phyloP scores from a whole-genome alignment of 2,797 vertebrate genomes.

The Cichlasoma orientale region DNA sequence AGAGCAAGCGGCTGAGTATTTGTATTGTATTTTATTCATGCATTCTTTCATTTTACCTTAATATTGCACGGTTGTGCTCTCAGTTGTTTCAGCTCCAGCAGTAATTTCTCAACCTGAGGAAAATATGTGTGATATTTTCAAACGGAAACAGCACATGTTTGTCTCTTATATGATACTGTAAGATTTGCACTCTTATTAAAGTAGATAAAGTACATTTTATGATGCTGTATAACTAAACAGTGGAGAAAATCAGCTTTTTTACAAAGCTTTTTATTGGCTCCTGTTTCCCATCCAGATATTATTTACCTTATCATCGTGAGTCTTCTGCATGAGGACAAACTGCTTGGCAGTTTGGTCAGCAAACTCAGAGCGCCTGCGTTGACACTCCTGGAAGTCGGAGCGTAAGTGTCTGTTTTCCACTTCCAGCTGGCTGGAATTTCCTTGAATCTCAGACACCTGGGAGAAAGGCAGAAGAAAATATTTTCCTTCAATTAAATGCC shows the following conservation, averaged over 20 bases:
- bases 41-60: slow-evolving; percentile 33
- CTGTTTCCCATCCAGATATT: fast-evolving
- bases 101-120: slow-evolving; percentile 68
- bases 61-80: slow-evolving; percentile 55
- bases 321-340: slow-evolving; percentile 52
- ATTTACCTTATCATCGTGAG: slow-evolving; percentile 67
- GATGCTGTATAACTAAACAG: neutral
- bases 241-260: neutral
- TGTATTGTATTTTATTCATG: neutral
- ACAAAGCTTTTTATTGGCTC: neutral
- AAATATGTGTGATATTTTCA: neutral
- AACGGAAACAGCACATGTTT: neutral
- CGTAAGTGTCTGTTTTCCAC: slow-evolving; percentile 61
- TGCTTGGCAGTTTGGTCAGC: neutral
- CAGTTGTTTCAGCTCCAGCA: slow-evolving; percentile 73
- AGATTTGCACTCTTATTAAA: neutral
- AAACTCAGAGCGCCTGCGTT: neutral
- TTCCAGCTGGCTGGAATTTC: slow-evolving; percentile 70
- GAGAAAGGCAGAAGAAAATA: neutral
- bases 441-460: slow-evolving; percentile 76
- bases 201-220: neutral
- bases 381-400: slow-evolving; percentile 63
- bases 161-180: neutral
- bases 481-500: neutral
- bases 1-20: neutral